Percentiles rank a stretch among this genome's conserved stretches.
phyloP scores from a whole-genome alignment of 2,797 vertebrate genomes.

The Tokudaia tokunoshimensis region DNA sequence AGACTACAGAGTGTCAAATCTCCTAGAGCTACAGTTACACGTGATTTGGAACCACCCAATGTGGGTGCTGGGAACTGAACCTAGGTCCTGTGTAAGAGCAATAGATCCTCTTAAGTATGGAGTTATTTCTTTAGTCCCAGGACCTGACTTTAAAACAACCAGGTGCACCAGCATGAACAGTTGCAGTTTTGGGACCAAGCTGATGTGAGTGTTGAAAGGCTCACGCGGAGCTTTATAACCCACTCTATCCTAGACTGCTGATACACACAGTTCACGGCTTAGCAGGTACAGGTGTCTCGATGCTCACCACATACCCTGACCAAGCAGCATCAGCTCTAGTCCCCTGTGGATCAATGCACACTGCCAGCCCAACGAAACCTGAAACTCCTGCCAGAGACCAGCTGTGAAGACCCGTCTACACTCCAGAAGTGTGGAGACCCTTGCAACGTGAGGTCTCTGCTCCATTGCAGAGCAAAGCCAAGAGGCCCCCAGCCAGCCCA shows the following conservation, averaged over 20 bases:
- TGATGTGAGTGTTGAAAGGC: not conserved
- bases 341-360: no score
- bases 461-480: not conserved
- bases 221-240: accelerated
- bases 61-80: not conserved
- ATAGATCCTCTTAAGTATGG: no score
- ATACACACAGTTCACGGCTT: not conserved
- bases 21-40: not conserved
- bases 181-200: not conserved
- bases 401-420: not conserved
- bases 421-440: accelerated
- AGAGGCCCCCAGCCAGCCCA: not conserved
- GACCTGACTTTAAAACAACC: not conserved
- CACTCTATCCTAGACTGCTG: not conserved
- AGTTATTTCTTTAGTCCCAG: not conserved
- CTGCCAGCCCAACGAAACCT: not conserved
- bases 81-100: not conserved
- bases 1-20: not conserved
- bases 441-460: not conserved
- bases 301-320: not conserved
- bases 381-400: not conserved
- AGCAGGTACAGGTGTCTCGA: accelerated
- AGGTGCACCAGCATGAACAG: not conserved
- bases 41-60: not conserved
- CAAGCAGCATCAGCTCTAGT: not conserved